Evolutionary conservation across 2,797 vertebrate genomes (phyloP), one percentile per base, ranked within the genome.

Genomic region (Tokudaia tokunoshimensis): DNA sequence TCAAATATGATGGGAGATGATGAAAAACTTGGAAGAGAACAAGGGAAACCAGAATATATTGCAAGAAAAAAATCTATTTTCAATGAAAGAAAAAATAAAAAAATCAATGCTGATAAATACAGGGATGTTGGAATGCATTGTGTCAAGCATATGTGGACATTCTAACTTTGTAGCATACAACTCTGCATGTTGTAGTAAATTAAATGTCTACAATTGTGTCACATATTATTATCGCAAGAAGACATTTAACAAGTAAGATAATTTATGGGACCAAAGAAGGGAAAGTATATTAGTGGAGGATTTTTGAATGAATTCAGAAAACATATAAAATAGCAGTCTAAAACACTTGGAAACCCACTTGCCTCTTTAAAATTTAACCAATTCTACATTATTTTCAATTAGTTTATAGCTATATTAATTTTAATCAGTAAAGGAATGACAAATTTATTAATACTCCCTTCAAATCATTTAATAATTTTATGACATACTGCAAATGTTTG

Each of bases 361-460:
- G 6, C n/a, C 11, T 59, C 13, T 59, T 59, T 59, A 37, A 57
- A 37, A 26, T 82, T 82, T 59, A 26, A 81, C 15, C 0, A 4
- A 59, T 82, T 22, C 12, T 8, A 41, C 3, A 59, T 1, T 41
- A n/a, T n/a, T 92, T 6, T 95, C 41, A 72, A 13, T 89, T n/a
- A 94, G 67, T 26, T 41, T 81, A 65, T 2, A 59, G 29, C 17
- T 94, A 97, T 70, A 19, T 89, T 79, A 29, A 22, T 94, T 97
- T 41, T 78, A 93, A 97, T 94, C 9, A 8, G 26, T 96, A 94
- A 92, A 93, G 92, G 81, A 97, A 50, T 55, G 75, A 95, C 1
- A 2, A 92, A 20, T 50, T 91, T 96, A 94, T 55, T 96, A 74
- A n/a, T 1, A 78, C 81, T 76, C 80, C 52, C 94, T 87, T 91